Percentiles rank a stretch among this genome's conserved stretches.
Conservation (phyloP, 2,888 invertebrate genomes). For the Amphipoea oculea region DNA sequence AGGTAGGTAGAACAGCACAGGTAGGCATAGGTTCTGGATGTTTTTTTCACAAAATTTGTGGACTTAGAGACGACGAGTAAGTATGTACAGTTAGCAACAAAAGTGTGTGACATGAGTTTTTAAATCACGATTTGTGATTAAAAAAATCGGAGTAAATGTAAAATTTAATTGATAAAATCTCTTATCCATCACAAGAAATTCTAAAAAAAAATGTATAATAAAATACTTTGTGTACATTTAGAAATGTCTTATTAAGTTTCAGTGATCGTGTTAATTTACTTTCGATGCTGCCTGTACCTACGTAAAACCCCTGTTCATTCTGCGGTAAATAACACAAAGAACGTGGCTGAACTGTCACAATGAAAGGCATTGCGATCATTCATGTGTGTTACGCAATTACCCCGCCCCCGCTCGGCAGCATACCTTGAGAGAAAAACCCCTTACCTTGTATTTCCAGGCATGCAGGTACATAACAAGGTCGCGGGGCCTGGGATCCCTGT, state of each 20-base stretch:
- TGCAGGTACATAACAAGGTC: slow-evolving; percentile 99
- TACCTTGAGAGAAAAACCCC: background rate
- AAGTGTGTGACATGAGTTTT: no score
- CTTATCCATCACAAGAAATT: no score
- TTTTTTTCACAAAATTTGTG: no score
- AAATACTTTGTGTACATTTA: background rate
- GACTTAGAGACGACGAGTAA: no score
- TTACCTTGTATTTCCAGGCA: slow-evolving; percentile 97
- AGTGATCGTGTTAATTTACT: background rate
- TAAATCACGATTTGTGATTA: no score
- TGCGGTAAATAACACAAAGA: background rate
- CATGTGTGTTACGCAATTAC: background rate
- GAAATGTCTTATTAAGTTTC: background rate
- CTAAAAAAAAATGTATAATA: no score
- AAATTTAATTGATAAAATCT: no score
- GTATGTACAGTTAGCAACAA: no score
- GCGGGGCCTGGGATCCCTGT: slow-evolving; percentile 97
- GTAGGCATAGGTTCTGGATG: no score
- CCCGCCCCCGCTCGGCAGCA: no score
- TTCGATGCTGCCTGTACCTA: background rate
- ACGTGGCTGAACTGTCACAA: background rate
- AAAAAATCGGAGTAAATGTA: no score
- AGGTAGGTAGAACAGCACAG: no score
- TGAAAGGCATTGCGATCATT: background rate
- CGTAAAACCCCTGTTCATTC: background rate